phyloP scores from a whole-genome alignment of 2,888 invertebrate genomes.

The Xanthia togata region DNA sequence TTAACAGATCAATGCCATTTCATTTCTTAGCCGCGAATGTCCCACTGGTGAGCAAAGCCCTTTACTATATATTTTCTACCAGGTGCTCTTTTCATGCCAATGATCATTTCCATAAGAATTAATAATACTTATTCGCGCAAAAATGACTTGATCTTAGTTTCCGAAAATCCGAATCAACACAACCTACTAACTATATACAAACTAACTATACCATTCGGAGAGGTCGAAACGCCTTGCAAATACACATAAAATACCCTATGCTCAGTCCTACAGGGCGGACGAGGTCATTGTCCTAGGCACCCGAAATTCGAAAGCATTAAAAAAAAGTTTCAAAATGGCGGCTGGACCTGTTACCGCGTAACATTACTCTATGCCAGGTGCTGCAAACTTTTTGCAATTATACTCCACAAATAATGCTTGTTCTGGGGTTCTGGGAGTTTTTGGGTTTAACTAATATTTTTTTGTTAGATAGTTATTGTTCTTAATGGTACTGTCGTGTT shows the following conservation, averaged over 20 bases:
- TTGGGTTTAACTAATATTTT: conserved; percentile 54
- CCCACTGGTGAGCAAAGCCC: neutral
- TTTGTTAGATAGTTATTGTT: conserved; percentile 60
- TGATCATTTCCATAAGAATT: neutral
- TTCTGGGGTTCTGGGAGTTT: conserved; percentile 53
- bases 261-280: conserved; percentile 68
- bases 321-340: conserved; percentile 89
- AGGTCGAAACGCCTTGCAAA: conserved; percentile 33
- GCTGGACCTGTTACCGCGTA: conserved; percentile 89
- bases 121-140: neutral
- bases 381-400: conserved; percentile 76
- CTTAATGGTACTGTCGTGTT: conserved; percentile 58
- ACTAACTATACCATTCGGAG: neutral
- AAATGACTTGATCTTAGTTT: neutral
- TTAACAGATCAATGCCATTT: neutral
- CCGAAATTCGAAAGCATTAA: conserved; percentile 90
- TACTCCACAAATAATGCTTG: conserved; percentile 55
- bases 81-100: neutral
- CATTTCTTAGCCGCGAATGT: neutral
- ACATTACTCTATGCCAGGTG: conserved; percentile 90
- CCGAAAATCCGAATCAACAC: neutral
- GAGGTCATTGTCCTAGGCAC: conserved; percentile 89
- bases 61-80: neutral
- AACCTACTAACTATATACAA: neutral
- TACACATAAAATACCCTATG: conserved; percentile 57